These are phyloP conservation scores for Callyntrura sp. DNA, from an alignment of 2,888 invertebrate species.

Conservation along the genomic window DNA sequence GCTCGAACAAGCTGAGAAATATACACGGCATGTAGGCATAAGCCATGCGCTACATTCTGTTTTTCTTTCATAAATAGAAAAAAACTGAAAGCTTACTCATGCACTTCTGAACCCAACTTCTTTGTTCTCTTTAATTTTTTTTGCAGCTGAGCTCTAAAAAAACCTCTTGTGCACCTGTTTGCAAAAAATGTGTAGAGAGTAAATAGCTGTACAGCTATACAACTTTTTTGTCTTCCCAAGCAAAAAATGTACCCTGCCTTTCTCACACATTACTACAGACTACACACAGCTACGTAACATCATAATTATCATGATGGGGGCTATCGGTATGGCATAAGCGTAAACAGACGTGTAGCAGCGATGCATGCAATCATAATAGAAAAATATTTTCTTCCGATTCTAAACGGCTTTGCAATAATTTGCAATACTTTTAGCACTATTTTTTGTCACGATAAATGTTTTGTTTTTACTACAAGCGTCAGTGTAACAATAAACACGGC, in stretches of 20 bases:
- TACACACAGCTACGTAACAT: too few relatives aligned
- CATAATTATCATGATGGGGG: too few relatives aligned
- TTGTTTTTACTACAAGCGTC: constrained; percentile 2
- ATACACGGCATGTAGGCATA: neutral
- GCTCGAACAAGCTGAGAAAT: neutral
- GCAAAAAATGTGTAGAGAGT: neutral
- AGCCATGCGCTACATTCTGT: too few relatives aligned
- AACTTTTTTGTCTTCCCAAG: neutral
- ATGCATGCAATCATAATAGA: constrained; percentile 39
- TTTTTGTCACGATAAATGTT: too few relatives aligned
- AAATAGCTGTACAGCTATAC: neutral
- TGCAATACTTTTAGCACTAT: constrained; percentile 14
- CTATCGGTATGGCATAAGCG: too few relatives aligned
- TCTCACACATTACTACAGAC: too few relatives aligned
- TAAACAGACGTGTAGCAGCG: neutral
- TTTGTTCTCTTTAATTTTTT: constrained; percentile 4
- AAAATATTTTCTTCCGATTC: neutral
- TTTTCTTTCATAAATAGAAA: too few relatives aligned
- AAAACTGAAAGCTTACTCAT: constrained; percentile 9
- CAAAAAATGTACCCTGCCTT: neutral
- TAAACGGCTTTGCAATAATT: neutral
- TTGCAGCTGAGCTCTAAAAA: neutral
- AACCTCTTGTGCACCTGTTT: constrained; percentile 10
- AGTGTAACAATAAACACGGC: neutral
- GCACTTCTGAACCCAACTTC: neutral